Conservation (phyloP, 2,888 invertebrate species). For the Poecilus cupreus region DNA sequence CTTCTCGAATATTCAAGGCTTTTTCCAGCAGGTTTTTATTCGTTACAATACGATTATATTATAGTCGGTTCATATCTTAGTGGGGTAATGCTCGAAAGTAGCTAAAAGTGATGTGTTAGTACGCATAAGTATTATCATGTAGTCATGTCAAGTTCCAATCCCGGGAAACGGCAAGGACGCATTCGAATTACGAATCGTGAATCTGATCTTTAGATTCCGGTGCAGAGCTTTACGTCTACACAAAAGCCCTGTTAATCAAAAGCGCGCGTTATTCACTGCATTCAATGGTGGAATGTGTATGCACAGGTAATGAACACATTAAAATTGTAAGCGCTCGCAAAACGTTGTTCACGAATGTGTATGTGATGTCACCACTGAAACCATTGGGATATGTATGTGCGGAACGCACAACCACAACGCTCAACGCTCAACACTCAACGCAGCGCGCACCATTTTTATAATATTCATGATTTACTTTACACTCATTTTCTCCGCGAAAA, state of each 20-base stretch:
- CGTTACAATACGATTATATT: no score
- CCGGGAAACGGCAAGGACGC: no score
- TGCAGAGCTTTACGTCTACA: background rate
- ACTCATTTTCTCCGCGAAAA: background rate
- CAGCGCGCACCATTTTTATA: background rate
- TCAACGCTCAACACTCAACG: no score
- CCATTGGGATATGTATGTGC: conserved; percentile 7
- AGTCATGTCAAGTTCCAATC: no score
- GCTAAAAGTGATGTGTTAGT: no score
- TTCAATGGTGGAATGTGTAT: conserved; percentile 42
- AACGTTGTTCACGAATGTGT: conserved; percentile 2
- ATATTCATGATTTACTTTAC: conserved; percentile 16
- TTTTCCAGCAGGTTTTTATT: no score
- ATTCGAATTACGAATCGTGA: background rate
- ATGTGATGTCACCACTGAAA: conserved; percentile 12
- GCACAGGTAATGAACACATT: conserved; percentile 55
- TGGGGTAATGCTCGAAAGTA: no score
- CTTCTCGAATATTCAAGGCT: no score
- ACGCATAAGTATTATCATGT: no score
- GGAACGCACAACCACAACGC: no score
- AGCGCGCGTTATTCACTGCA: conserved; percentile 40
- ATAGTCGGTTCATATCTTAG: no score
- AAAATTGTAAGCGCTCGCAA: conserved; percentile 49
- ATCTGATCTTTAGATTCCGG: background rate
- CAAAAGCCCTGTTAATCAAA: conserved; percentile 52